These are phyloP conservation scores for Cyprinella venusta DNA, from an alignment of 2,797 vertebrate genomes.

Conservation along the genomic window DNA sequence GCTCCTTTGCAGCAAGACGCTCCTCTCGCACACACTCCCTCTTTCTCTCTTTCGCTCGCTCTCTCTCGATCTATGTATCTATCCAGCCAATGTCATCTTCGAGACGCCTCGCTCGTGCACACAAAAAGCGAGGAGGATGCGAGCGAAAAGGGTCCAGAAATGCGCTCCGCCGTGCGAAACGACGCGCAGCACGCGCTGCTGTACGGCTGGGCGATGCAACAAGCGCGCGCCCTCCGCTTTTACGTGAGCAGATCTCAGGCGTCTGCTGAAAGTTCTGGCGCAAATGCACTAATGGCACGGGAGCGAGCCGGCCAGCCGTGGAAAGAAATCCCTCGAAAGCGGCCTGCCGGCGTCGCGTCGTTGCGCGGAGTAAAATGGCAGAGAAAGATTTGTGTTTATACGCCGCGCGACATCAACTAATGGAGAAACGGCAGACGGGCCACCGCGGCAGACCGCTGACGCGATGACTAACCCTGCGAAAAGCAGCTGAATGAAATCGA, in stretches of 20 bases:
- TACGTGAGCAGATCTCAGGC: conserved; percentile 78
- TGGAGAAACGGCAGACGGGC: conserved; percentile 62
- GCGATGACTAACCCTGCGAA: conserved; percentile 82
- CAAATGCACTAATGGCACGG: conserved; percentile 72
- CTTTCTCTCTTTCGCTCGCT: neutral
- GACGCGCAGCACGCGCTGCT: conserved; percentile 51
- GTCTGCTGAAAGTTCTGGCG: conserved; percentile 75
- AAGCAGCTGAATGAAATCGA: conserved; percentile 70
- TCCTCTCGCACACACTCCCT: conserved; percentile 45
- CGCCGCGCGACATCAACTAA: conserved; percentile 7
- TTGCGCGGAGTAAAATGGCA: conserved; percentile 7
- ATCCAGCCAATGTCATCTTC: conserved; percentile 69
- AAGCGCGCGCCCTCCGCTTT: conserved; percentile 78
- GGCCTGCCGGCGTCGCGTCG: conserved; percentile 30
- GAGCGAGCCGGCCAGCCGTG: conserved; percentile 46
- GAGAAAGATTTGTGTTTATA: neutral
- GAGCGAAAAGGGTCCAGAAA: conserved; percentile 44
- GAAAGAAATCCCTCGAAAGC: conserved; percentile 59
- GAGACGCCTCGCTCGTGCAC: conserved; percentile 47
- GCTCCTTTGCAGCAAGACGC: conserved; percentile 71
- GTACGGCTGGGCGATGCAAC: conserved; percentile 77
- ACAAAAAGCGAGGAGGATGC: conserved; percentile 14
- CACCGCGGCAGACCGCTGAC: conserved; percentile 68
- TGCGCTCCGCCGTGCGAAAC: conserved; percentile 57
- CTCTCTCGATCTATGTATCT: conserved; percentile 19